Percentiles rank a stretch among this genome's conserved stretches.
These are phyloP conservation scores for Sitta carolinensis DNA, from an alignment of 2,797 vertebrate species.

Conservation along the genomic window DNA sequence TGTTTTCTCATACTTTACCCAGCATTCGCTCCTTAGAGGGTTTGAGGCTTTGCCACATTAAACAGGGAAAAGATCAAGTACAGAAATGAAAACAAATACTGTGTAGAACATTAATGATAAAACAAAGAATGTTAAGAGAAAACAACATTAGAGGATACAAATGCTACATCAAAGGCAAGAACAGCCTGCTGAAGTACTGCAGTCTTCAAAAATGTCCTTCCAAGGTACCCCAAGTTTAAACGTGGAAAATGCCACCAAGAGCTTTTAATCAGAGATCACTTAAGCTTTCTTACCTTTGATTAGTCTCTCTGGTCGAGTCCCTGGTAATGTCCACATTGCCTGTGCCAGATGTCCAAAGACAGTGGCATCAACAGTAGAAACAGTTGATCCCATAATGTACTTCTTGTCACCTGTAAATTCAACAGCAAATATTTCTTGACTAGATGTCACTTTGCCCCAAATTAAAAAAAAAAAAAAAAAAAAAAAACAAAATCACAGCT, in stretches of 20 bases:
- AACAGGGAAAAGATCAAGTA: neutral
- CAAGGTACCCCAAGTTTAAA: neutral
- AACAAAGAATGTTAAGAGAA: neutral
- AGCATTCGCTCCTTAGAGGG: neutral
- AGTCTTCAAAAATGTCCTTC: neutral
- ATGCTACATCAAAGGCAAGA: neutral
- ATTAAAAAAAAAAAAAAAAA: neutral
- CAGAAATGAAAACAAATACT: neutral
- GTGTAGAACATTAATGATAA: neutral
- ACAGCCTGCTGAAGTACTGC: neutral
- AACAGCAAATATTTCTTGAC: neutral
- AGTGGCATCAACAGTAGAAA: conserved; percentile 93
- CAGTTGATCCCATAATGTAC: conserved; percentile 94
- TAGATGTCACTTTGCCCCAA: neutral
- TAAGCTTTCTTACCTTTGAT: conserved; percentile 87
- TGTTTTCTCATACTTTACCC: neutral
- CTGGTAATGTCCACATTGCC: conserved; percentile 97
- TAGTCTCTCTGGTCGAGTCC: conserved; percentile 91
- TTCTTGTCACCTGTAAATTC: conserved; percentile 90
- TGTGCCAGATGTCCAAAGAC: conserved; percentile 96
- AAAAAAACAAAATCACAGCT: neutral
- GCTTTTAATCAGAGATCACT: neutral
- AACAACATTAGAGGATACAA: neutral
- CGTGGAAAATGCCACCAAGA: neutral
- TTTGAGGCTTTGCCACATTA: neutral